Evolutionary conservation across 1,140 invertebrate species (phyloP).

Genomic region (Lepidurus packardi): DNA sequence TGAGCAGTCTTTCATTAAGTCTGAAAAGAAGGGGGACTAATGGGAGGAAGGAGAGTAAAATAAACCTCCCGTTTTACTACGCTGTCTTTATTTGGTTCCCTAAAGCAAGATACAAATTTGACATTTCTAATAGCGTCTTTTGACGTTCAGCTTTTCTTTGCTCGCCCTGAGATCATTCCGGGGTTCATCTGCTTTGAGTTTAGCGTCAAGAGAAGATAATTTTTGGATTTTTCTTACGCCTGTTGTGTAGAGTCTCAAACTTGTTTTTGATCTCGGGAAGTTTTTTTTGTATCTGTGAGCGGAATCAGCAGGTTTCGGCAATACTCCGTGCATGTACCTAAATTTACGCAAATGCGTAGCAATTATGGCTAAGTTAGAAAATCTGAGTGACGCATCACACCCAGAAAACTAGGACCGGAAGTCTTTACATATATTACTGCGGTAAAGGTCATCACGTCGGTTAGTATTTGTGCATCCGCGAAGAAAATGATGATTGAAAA

Average conservation of each 20-base stretch:
- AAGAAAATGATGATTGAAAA: no score
- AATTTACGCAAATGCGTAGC: no score
- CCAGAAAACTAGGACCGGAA: no score
- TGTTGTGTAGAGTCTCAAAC: not conserved
- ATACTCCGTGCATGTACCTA: no score
- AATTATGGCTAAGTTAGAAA: no score
- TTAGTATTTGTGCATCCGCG: no score
- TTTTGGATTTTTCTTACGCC: not conserved
- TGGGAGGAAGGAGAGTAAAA: not conserved
- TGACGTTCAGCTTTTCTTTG: not conserved
- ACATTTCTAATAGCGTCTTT: not conserved
- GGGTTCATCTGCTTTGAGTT: not conserved
- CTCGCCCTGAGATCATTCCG: not conserved
- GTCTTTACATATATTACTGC: no score
- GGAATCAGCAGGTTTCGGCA: no score
- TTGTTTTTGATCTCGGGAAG: no score
- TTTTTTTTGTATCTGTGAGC: no score
- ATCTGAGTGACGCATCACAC: no score
- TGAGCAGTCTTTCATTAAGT: not conserved
- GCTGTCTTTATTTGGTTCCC: not conserved
- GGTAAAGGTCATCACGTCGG: no score
- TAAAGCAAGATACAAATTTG: not conserved
- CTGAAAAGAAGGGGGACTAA: not conserved
- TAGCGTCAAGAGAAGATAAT: not conserved
- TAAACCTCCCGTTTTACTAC: not conserved